Conservation (phyloP, 2,113 vertebrate species). For the Tringa solitaria region DNA sequence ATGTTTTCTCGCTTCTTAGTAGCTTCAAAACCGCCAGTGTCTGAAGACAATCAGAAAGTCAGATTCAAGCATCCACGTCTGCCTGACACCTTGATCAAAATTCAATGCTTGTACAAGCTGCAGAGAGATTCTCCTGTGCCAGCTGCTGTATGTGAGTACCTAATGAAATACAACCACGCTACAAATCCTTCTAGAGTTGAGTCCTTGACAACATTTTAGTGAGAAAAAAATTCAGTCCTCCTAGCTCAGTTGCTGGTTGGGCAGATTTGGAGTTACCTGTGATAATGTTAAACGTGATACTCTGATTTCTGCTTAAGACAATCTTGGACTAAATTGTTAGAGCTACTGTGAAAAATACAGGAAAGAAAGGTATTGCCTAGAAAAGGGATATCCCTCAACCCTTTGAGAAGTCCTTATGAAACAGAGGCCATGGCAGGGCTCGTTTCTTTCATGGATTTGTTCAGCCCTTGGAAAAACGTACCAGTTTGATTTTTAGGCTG, state of each 20-base stretch:
- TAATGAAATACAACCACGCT: not conserved
- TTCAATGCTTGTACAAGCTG: not conserved
- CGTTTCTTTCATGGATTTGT: not conserved
- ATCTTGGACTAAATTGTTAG: not conserved
- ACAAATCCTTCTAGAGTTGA: not conserved
- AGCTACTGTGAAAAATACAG: not conserved
- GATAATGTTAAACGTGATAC: not conserved
- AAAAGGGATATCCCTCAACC: not conserved
- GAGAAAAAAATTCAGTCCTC: not conserved
- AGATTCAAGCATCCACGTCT: not conserved
- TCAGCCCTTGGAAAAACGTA: not conserved
- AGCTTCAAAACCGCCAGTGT: not conserved
- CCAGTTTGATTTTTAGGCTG: not conserved
- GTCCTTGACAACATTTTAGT: not conserved
- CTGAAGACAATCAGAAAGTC: not conserved
- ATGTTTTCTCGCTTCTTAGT: not conserved
- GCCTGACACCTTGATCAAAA: not conserved
- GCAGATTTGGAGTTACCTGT: not conserved
- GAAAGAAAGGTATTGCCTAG: not conserved
- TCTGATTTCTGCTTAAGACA: not conserved
- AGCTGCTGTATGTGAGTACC: not conserved
- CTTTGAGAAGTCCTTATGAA: not conserved
- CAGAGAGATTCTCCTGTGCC: not conserved
- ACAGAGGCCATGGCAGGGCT: not conserved
- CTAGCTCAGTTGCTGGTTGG: not conserved